phyloP scores from a whole-genome alignment of 2,888 invertebrate species.

The Sicus ferrugineus region DNA sequence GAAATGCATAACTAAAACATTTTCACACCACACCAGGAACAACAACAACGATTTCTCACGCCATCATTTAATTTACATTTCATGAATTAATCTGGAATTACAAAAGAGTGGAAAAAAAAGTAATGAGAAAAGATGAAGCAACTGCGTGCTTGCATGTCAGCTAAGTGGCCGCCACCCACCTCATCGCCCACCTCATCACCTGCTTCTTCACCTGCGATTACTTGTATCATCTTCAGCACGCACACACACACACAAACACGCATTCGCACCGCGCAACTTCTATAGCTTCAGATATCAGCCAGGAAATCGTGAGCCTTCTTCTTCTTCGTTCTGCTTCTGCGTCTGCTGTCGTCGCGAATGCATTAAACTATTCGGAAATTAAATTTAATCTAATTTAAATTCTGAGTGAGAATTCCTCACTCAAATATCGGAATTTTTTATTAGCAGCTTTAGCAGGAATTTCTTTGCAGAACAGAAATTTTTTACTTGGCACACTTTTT shows the following conservation, averaged over 20 bases:
- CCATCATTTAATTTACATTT: constrained; percentile 15
- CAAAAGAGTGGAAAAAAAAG: background rate
- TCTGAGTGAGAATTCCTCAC: too few relatives aligned
- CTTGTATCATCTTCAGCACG: too few relatives aligned
- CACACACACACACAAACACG: too few relatives aligned
- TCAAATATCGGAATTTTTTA: constrained; percentile 10
- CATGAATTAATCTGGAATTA: constrained; percentile 13
- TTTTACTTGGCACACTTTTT: background rate
- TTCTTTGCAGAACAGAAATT: background rate
- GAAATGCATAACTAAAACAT: background rate
- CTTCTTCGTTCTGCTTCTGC: background rate
- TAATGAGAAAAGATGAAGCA: background rate
- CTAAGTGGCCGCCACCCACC: background rate
- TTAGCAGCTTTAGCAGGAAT: constrained; percentile 10
- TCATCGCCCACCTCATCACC: background rate
- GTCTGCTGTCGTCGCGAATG: background rate
- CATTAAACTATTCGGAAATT: constrained; percentile 11
- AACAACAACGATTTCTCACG: constrained; percentile 8
- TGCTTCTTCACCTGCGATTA: background rate
- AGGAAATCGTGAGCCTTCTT: too few relatives aligned
- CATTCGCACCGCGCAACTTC: background rate
- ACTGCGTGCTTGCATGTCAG: constrained; percentile 11
- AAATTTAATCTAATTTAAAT: constrained; percentile 17
- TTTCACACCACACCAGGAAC: background rate
- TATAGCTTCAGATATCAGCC: constrained; percentile 5